Conservation (phyloP, 1,140 invertebrate species). For the Pseudoatta argentina region DNA sequence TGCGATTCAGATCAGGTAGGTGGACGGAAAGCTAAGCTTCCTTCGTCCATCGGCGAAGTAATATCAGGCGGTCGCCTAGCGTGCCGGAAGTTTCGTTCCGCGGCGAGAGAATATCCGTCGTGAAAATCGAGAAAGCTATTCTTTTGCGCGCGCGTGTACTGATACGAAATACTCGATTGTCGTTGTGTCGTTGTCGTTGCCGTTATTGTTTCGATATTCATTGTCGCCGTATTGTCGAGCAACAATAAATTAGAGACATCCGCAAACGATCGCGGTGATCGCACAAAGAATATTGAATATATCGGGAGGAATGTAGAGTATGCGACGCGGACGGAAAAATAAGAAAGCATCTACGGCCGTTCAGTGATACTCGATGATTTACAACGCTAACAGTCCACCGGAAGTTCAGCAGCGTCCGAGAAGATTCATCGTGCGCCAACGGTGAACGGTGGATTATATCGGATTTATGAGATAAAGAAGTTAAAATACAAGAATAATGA, state of each 20-base stretch:
- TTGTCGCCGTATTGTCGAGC: constrained; percentile 54
- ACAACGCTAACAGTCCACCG: constrained; percentile 28
- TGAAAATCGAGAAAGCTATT: constrained; percentile 39
- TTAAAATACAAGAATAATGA: not conserved
- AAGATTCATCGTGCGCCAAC: constrained; percentile 22
- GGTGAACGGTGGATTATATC: constrained; percentile 26
- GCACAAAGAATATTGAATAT: constrained; percentile 48
- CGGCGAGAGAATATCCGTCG: constrained; percentile 39
- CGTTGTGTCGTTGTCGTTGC: not conserved
- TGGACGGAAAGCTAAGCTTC: not conserved
- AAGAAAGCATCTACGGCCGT: constrained; percentile 46
- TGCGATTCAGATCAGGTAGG: constrained; percentile 32
- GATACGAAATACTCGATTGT: not conserved
- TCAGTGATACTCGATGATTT: constrained; percentile 46
- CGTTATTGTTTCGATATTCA: constrained; percentile 59
- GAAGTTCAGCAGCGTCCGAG: constrained; percentile 38
- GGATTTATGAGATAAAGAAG: not conserved
- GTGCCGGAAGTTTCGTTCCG: constrained; percentile 46
- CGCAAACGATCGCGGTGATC: constrained; percentile 58
- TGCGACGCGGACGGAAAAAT: constrained; percentile 41
- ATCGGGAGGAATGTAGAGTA: not conserved
- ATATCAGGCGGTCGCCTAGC: constrained; percentile 29
- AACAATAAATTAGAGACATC: constrained; percentile 54
- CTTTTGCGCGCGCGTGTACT: not conserved
- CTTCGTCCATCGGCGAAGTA: constrained; percentile 27